Conservation (phyloP, 37 sponge, comb jelly and placozoan species). For the Oscarella lobularis region DNA sequence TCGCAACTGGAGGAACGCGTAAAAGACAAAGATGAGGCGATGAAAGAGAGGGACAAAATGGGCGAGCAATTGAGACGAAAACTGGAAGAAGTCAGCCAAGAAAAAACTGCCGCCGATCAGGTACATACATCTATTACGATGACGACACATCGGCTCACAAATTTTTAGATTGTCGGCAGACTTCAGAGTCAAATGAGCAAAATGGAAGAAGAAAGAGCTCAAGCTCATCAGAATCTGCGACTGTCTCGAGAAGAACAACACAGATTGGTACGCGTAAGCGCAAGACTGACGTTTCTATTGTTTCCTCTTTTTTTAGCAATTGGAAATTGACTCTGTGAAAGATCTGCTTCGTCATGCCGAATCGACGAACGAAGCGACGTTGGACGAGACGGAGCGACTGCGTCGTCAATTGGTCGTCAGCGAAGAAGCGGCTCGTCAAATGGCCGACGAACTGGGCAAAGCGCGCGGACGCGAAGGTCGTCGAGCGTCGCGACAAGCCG, state of each 20-base stretch:
- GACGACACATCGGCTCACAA: background rate
- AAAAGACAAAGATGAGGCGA: background rate
- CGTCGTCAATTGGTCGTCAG: slow-evolving; percentile 5
- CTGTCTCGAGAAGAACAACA: background rate
- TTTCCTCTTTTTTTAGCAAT: too few species aligned
- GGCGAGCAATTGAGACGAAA: background rate
- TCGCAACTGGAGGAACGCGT: background rate
- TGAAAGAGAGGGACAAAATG: background rate
- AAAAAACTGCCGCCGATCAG: background rate
- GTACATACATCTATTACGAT: background rate
- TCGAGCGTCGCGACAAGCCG: background rate
- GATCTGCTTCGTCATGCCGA: background rate
- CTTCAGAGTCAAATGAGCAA: background rate
- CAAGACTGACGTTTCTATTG: too few species aligned
- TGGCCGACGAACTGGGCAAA: slow-evolving; percentile 18
- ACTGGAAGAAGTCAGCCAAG: background rate
- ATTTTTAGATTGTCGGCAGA: background rate
- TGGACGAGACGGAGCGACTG: slow-evolving; percentile 3
- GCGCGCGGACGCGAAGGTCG: slow-evolving; percentile 1
- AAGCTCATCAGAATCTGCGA: background rate
- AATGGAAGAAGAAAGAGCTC: background rate
- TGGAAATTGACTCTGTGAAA: too few species aligned
- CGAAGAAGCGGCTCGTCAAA: slow-evolving; percentile 2
- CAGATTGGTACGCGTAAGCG: background rate
- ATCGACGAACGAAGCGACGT: background rate